Conservation (phyloP, 2,113 vertebrate species). For the Mesembrinibis cayennensis region DNA sequence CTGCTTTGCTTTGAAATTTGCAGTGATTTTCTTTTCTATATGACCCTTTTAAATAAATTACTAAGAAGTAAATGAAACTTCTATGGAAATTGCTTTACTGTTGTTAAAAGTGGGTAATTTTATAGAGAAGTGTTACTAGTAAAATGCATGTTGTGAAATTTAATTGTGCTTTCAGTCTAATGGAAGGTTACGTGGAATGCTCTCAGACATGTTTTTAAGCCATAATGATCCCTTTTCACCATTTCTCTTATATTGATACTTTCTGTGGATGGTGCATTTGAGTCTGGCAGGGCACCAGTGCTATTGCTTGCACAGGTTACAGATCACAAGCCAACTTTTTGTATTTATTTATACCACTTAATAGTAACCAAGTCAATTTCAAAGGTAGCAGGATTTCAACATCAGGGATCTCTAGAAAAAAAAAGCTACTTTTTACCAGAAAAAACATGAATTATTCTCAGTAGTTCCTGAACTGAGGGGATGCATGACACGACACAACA, state of each 20-base stretch:
- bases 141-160: background rate
- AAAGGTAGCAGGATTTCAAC: background rate
- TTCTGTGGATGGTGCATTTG: background rate
- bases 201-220: background rate
- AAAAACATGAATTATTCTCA: background rate
- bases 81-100: background rate
- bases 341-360: background rate
- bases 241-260: background rate
- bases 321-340: background rate
- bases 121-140: background rate
- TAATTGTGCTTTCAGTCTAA: background rate
- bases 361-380: background rate
- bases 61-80: conserved; percentile 4
- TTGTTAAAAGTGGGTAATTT: conserved; percentile 6
- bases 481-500: fast-evolving
- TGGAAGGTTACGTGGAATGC: background rate
- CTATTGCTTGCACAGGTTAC: background rate
- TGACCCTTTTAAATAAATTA: conserved; percentile 5
- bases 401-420: background rate
- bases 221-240: background rate
- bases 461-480: background rate
- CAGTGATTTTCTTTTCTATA: background rate
- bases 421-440: background rate
- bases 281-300: background rate
- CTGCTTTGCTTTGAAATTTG: background rate